Conservation (phyloP, 2,113 vertebrate species). For the Ancistrus triradiatus region DNA sequence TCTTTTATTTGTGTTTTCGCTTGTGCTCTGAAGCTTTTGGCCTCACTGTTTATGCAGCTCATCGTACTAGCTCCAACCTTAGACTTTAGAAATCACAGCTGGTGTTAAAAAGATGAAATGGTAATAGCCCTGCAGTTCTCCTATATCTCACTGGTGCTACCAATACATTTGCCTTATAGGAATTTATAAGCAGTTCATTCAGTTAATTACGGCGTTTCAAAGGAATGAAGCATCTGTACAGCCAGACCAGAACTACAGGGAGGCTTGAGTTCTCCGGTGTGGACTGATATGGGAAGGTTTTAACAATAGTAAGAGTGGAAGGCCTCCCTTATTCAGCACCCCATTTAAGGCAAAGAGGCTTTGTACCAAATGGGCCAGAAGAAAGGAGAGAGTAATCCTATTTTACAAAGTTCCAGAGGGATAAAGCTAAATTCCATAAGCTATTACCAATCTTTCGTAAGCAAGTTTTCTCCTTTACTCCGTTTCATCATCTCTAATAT, state of each 20-base stretch:
- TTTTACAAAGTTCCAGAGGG: neutral
- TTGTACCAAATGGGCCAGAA: neutral
- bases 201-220: slow-evolving; percentile 7
- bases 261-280: neutral
- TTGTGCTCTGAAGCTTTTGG: too few relatives aligned
- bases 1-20: too few relatives aligned
- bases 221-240: neutral
- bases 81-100: neutral
- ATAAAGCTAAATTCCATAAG: neutral
- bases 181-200: slow-evolving; percentile 14
- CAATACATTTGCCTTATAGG: slow-evolving; percentile 10
- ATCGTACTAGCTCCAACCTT: too few relatives aligned
- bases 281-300: neutral
- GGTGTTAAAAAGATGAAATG: slow-evolving; percentile 19
- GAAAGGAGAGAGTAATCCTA: neutral
- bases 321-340: neutral
- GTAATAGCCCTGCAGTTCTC: neutral
- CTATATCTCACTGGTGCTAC: neutral
- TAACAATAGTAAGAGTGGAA: neutral
- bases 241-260: neutral
- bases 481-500: too few relatives aligned
- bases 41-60: too few relatives aligned
- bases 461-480: neutral
- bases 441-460: neutral
- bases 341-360: neutral